A percentile compares a stretch with the other conserved stretches of the same genome.
These are phyloP conservation scores for Drosophila kanapiae DNA, from an alignment of 1,140 invertebrate species.

Conservation along the genomic window DNA sequence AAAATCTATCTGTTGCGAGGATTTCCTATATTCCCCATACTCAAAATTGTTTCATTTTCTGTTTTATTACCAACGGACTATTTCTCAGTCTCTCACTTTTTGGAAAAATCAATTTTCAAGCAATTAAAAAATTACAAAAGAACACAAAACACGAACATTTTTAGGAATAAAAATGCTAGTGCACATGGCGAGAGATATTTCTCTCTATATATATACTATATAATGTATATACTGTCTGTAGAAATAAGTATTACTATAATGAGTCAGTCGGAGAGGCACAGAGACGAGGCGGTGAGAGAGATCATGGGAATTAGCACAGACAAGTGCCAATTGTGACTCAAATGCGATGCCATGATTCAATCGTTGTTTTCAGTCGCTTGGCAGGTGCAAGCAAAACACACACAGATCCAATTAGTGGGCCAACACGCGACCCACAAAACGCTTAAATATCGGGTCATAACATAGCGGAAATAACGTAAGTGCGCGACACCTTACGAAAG, in stretches of 20 bases:
- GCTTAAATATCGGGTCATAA: slow-evolving; percentile 9
- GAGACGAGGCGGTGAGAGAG: background rate
- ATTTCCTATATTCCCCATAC: slow-evolving; percentile 31
- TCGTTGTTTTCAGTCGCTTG: slow-evolving; percentile 7
- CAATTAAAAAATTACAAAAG: slow-evolving; percentile 76
- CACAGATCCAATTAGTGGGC: slow-evolving; percentile 40
- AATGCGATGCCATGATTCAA: slow-evolving; percentile 43
- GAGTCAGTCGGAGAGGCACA: slow-evolving; percentile 12
- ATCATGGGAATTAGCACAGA: slow-evolving; percentile 49
- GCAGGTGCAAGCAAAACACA: slow-evolving; percentile 11
- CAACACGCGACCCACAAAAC: slow-evolving; percentile 36
- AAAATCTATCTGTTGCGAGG: slow-evolving; percentile 11
- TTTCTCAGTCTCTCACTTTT: no score
- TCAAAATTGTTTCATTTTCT: slow-evolving; percentile 17
- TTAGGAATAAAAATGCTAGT: slow-evolving; percentile 28
- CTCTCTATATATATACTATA: background rate
- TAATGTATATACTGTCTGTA: background rate
- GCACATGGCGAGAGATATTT: slow-evolving; percentile 23
- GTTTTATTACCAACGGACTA: slow-evolving; percentile 2
- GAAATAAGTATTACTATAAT: slow-evolving; percentile 23
- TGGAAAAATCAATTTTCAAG: slow-evolving; percentile 73
- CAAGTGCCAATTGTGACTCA: slow-evolving; percentile 67
- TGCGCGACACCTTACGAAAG: slow-evolving; percentile 8
- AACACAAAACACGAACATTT: slow-evolving; percentile 58
- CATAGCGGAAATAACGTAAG: slow-evolving; percentile 17